phyloP scores from a whole-genome alignment of 2,888 invertebrate genomes.

The Acronicta psi region DNA sequence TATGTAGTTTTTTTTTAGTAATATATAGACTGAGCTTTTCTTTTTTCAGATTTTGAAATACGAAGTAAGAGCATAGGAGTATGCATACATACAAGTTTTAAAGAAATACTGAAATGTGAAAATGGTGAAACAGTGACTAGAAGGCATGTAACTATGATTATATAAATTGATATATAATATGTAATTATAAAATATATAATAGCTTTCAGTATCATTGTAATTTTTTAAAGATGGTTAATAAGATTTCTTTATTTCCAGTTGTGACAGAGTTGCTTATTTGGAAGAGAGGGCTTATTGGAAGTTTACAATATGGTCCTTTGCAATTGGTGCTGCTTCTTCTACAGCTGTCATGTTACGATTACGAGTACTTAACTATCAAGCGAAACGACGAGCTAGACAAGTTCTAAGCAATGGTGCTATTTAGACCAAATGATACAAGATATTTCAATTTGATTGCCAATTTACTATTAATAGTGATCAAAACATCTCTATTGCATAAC shows the following conservation, averaged over 20 bases:
- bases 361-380: constrained; percentile 91
- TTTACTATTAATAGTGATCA: not conserved
- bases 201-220: too few species aligned
- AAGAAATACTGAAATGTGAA: constrained; percentile 94
- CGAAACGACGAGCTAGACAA: constrained; percentile 91
- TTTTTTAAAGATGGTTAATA: not conserved
- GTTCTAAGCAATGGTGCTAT: constrained; percentile 91
- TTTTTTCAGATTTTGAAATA: constrained; percentile 92
- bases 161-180: too few species aligned
- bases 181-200: too few species aligned
- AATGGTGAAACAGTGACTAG: constrained; percentile 94
- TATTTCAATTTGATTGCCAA: not conserved
- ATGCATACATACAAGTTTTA: constrained; percentile 94
- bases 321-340: constrained; percentile 90
- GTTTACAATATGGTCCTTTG: constrained; percentile 92
- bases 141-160: constrained; percentile 90
- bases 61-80: constrained; percentile 94
- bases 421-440: constrained; percentile 12
- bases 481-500: not conserved
- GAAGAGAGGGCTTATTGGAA: constrained; percentile 96
- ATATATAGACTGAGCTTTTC: too few species aligned
- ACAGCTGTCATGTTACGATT: constrained; percentile 91
- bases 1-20: too few species aligned
- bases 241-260: constrained; percentile 88
- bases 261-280: constrained; percentile 95